Percentiles rank a stretch among this genome's conserved stretches.
phyloP scores from a whole-genome alignment of 2,888 invertebrate species.

The Cremastobaeus sp. region DNA sequence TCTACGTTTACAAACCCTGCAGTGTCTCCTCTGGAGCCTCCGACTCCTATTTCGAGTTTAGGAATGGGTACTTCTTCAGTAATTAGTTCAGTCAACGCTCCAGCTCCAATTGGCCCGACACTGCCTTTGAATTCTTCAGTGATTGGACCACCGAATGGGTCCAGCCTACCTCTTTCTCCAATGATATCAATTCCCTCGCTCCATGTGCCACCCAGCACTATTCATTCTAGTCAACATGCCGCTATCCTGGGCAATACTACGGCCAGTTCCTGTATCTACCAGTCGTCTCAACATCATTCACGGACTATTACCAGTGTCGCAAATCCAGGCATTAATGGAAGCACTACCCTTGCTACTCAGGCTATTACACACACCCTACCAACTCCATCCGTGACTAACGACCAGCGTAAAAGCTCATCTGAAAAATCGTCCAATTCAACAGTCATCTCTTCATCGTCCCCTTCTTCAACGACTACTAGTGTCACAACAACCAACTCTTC shows the following conservation, averaged over 20 bases:
- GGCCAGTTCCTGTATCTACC: slow-evolving; percentile 60
- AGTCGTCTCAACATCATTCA: slow-evolving; percentile 55
- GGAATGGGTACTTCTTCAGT: slow-evolving; percentile 65
- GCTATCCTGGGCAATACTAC: slow-evolving; percentile 67
- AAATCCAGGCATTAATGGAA: slow-evolving; percentile 74
- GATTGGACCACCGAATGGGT: slow-evolving; percentile 62
- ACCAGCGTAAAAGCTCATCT: slow-evolving; percentile 36
- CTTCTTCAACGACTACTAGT: slow-evolving; percentile 17
- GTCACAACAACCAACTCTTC: slow-evolving; percentile 36
- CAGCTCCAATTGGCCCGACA: slow-evolving; percentile 51
- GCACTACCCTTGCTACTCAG: slow-evolving; percentile 74
- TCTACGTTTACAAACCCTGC: slow-evolving; percentile 68
- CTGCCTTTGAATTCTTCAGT: slow-evolving; percentile 47
- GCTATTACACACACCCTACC: slow-evolving; percentile 65
- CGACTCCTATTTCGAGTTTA: slow-evolving; percentile 65
- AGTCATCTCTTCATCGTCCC: slow-evolving; percentile 4
- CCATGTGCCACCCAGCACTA: slow-evolving; percentile 70
- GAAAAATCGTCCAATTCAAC: slow-evolving; percentile 13
- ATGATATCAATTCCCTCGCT: slow-evolving; percentile 72
- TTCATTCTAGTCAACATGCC: slow-evolving; percentile 76
- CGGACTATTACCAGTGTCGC: slow-evolving; percentile 72
- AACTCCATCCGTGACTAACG: slow-evolving; percentile 54
- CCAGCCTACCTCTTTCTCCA: slow-evolving; percentile 67
- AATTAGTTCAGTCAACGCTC: slow-evolving; percentile 70
- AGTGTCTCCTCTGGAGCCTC: slow-evolving; percentile 58